Conservation (phyloP, 2,888 invertebrate species). For the Pandemis corylana region DNA sequence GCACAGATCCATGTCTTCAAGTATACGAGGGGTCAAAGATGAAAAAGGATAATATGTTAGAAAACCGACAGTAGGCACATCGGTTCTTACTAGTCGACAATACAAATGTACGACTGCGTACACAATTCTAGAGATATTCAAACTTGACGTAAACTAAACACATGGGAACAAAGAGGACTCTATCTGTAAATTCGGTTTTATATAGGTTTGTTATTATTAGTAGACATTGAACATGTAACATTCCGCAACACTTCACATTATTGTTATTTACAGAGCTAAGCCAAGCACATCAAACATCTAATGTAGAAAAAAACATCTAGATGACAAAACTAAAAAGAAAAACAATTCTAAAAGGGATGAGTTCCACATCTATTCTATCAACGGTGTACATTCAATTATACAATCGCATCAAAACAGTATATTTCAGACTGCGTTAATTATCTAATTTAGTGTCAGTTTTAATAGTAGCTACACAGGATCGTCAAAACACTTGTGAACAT, state of each 20-base stretch:
- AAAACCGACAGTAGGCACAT: no score
- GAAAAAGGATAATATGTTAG: no score
- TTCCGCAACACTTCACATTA: constrained; percentile 35
- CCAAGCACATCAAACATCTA: constrained; percentile 42
- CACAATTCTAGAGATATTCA: no score
- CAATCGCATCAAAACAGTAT: neutral
- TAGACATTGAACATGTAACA: constrained; percentile 41
- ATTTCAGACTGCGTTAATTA: neutral
- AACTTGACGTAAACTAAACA: no score
- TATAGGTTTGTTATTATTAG: constrained; percentile 31
- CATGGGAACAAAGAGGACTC: no score
- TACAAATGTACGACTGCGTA: no score
- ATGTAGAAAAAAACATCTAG: constrained; percentile 6
- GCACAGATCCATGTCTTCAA: no score
- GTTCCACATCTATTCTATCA: neutral
- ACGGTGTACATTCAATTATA: neutral
- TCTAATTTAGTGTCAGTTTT: neutral
- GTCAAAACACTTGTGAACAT: neutral
- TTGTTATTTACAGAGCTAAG: constrained; percentile 41
- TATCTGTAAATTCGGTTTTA: neutral
- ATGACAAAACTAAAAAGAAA: constrained; percentile 18
- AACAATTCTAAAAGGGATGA: constrained; percentile 1
- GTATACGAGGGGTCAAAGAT: no score
- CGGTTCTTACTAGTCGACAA: no score
- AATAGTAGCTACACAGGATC: neutral